A percentile compares a stretch with the other conserved stretches of the same genome.
phyloP scores from a whole-genome alignment of 2,888 invertebrate species.

The Acheta domesticus region DNA sequence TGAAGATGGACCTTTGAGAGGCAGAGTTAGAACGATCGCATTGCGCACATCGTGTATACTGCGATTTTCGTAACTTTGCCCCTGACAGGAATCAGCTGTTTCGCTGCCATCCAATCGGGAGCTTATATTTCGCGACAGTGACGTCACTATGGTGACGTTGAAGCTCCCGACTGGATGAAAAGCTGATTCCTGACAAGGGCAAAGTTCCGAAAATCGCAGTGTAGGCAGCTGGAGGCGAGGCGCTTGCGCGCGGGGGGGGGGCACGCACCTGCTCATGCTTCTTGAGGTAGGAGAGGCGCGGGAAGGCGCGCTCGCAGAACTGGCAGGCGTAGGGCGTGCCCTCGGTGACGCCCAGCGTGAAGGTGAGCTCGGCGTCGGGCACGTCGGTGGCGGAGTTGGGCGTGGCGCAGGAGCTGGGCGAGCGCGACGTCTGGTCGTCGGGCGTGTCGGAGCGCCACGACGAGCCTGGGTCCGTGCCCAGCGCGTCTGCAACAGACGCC shows the following conservation, averaged over 20 bases:
- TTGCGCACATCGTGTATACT: too few species aligned
- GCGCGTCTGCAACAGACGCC: slow-evolving; percentile 57
- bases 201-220: too few species aligned
- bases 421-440: slow-evolving; percentile 58
- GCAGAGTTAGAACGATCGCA: too few species aligned
- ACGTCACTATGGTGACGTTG: too few species aligned
- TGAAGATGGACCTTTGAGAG: too few species aligned
- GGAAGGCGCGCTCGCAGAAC: slow-evolving; percentile 89
- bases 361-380: slow-evolving; percentile 60
- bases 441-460: slow-evolving; percentile 64
- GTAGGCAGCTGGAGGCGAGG: too few species aligned
- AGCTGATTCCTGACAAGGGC: too few species aligned
- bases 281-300: slow-evolving; percentile 79
- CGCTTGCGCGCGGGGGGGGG: neutral
- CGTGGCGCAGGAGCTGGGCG: slow-evolving; percentile 58
- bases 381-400: slow-evolving; percentile 64
- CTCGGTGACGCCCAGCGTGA: slow-evolving; percentile 65
- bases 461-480: slow-evolving; percentile 64
- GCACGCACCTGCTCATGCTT: slow-evolving; percentile 83
- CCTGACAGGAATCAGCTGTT: too few species aligned
- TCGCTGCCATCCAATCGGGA: too few species aligned
- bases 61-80: too few species aligned
- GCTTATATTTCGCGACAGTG: too few species aligned
- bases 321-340: slow-evolving; percentile 84
- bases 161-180: too few species aligned